Evolutionary conservation across 2,797 vertebrate genomes (phyloP).

Genomic region (Perdix hodgsoniae): DNA sequence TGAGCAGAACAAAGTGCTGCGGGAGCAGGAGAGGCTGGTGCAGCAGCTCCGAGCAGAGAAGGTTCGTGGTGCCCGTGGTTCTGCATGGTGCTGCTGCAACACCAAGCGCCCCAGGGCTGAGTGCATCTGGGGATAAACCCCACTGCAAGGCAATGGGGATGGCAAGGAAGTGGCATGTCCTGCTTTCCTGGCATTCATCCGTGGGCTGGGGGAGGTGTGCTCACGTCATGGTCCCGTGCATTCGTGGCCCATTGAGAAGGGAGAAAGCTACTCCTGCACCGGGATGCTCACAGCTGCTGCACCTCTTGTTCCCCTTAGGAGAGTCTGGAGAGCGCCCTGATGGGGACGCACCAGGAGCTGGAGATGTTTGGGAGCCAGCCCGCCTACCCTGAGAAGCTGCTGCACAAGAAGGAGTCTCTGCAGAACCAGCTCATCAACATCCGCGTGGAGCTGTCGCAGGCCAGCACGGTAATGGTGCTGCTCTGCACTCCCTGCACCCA

Average conservation of each 20-base stretch:
- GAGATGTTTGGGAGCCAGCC: conserved; percentile 92
- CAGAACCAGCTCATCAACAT: conserved; percentile 97
- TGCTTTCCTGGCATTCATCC: not conserved
- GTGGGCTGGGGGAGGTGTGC: not conserved
- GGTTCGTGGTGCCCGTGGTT: conserved; percentile 73
- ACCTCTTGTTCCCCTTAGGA: conserved; percentile 79
- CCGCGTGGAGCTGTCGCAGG: conserved; percentile 94
- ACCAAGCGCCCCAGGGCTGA: not conserved
- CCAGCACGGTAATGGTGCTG: conserved; percentile 87
- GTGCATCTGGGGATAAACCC: accelerated
- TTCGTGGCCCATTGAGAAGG: not conserved
- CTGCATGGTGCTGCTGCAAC: not conserved
- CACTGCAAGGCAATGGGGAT: accelerated
- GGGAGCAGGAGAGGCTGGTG: conserved; percentile 91
- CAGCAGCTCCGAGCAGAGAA: conserved; percentile 94
- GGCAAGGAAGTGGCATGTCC: accelerated
- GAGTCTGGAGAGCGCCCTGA: conserved; percentile 91
- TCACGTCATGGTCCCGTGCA: accelerated
- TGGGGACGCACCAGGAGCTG: conserved; percentile 95
- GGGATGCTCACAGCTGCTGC: accelerated
- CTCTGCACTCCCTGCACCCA: not conserved
- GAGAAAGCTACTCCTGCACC: not conserved
- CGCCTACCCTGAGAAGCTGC: conserved; percentile 87
- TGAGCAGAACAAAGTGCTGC: conserved; percentile 91
- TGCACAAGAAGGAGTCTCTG: conserved; percentile 92